Percentiles rank a stretch among this genome's conserved stretches.
Evolutionary conservation across 1,140 invertebrate genomes (phyloP).

Genomic region (Pinna nobilis): DNA sequence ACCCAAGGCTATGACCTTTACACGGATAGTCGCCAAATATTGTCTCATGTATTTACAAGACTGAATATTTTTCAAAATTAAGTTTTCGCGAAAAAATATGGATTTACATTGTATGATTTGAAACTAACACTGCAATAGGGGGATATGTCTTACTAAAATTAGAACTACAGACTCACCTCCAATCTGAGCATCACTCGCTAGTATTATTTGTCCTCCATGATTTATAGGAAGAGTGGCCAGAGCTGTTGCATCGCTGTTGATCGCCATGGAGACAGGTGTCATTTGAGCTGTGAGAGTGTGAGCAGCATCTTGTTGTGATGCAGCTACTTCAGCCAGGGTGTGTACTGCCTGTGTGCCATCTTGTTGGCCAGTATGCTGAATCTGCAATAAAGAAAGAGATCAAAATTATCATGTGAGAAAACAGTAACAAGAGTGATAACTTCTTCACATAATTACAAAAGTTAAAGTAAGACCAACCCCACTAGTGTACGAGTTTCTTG

Average conservation of each 20-base stretch:
- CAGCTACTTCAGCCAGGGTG: slow-evolving; percentile 84
- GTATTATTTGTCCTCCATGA: slow-evolving; percentile 87
- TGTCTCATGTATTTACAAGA: too few species aligned
- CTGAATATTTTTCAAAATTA: too few species aligned
- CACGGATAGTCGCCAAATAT: too few species aligned
- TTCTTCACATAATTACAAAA: too few species aligned
- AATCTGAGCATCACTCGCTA: slow-evolving; percentile 78
- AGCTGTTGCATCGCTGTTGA: slow-evolving; percentile 79
- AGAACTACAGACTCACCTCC: slow-evolving; percentile 1
- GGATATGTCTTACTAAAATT: background rate
- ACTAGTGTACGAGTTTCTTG: too few species aligned
- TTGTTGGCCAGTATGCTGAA: slow-evolving; percentile 53
- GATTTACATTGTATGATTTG: background rate
- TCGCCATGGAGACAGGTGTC: slow-evolving; percentile 80
- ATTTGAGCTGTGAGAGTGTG: slow-evolving; percentile 35
- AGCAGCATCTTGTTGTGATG: slow-evolving; percentile 78
- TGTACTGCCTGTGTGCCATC: slow-evolving; percentile 82
- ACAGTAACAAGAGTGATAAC: too few species aligned
- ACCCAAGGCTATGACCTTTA: too few species aligned
- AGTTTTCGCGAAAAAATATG: background rate
- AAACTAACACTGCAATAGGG: background rate
- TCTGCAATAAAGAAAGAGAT: background rate
- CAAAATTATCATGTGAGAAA: too few species aligned
- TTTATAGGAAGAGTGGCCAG: slow-evolving; percentile 18
- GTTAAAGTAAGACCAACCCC: too few species aligned